A percentile compares a stretch with the other conserved stretches of the same genome.
These are phyloP conservation scores for Diacarnus erythraeanus DNA, from an alignment of 37 sponge, comb jelly and placozoan genomes.

Conservation along the genomic window DNA sequence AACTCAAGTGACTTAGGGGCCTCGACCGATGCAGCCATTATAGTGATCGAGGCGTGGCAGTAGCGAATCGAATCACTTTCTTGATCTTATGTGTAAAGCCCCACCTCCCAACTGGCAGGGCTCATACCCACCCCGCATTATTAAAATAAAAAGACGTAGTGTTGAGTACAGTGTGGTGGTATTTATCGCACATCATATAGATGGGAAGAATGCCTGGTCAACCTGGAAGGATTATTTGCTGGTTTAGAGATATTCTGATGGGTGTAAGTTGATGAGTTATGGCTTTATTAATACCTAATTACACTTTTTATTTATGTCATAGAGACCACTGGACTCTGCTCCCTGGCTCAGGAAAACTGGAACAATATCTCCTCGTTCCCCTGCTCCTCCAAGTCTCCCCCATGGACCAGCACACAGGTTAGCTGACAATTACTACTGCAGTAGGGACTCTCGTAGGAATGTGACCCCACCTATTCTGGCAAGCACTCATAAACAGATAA, in stretches of 20 bases:
- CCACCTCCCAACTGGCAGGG: no score
- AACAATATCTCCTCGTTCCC: conserved; percentile 43
- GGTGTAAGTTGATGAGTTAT: conserved; percentile 39
- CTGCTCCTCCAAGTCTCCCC: conserved; percentile 74
- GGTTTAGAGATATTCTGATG: conserved; percentile 52
- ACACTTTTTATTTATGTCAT: background rate
- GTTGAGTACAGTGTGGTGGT: no score
- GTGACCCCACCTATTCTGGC: conserved; percentile 61
- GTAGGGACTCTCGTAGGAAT: conserved; percentile 53
- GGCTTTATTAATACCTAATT: background rate
- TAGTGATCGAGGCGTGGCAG: background rate
- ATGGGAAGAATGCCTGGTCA: conserved; percentile 38
- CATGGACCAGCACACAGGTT: conserved; percentile 71
- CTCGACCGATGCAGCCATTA: background rate
- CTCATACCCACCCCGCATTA: no score
- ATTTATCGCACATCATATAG: no score
- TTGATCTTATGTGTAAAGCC: no score
- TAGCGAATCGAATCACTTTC: background rate
- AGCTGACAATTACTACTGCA: conserved; percentile 74
- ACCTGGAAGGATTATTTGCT: conserved; percentile 57
- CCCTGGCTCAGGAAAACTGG: conserved; percentile 45
- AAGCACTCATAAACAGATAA: conserved; percentile 2
- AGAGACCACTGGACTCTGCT: conserved; percentile 27
- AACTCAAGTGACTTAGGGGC: conserved; percentile 4
- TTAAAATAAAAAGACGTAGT: no score